Percentiles rank a stretch among this genome's conserved stretches.
Evolutionary conservation across 2,113 vertebrate species (phyloP).

Genomic region (Semnornis frantzii): DNA sequence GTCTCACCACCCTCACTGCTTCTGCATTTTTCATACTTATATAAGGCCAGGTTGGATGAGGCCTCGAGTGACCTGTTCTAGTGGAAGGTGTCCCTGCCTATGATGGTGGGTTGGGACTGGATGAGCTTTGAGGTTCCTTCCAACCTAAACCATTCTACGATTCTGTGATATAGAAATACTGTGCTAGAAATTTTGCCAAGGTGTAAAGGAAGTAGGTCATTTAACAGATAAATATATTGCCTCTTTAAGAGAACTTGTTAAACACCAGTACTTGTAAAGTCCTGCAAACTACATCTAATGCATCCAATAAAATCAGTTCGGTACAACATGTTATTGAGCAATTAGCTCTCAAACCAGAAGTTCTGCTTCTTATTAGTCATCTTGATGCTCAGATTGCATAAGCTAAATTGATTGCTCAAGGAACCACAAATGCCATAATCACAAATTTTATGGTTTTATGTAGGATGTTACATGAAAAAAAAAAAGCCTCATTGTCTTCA

Average conservation of each 20-base stretch:
- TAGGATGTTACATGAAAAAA: not conserved
- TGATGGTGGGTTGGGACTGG: too few relatives aligned
- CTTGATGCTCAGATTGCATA: not conserved
- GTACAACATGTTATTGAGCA: not conserved
- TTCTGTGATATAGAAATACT: not conserved
- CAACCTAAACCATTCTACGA: too few relatives aligned
- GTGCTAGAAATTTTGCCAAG: not conserved
- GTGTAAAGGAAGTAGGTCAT: not conserved
- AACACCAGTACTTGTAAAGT: not conserved
- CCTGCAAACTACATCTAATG: not conserved
- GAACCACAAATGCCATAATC: slow-evolving; percentile 39
- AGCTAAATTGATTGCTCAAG: slow-evolving; percentile 49
- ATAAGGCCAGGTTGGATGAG: not conserved
- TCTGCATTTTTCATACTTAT: not conserved
- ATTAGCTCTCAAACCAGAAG: slow-evolving; percentile 35
- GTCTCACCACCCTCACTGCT: too few relatives aligned
- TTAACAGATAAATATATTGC: not conserved
- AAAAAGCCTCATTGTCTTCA: slow-evolving; percentile 9
- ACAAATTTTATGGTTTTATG: slow-evolving; percentile 20
- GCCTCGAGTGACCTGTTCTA: too few relatives aligned
- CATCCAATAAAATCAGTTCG: not conserved
- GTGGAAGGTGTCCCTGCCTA: too few relatives aligned
- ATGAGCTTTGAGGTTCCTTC: too few relatives aligned
- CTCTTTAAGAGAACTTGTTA: not conserved
- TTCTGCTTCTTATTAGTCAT: slow-evolving; percentile 1